Evolutionary conservation across 30 jellyfish, hydroid and myxozoan species (phyloP).

Genomic region (Aurelia aurita complex sp. Pacific): DNA sequence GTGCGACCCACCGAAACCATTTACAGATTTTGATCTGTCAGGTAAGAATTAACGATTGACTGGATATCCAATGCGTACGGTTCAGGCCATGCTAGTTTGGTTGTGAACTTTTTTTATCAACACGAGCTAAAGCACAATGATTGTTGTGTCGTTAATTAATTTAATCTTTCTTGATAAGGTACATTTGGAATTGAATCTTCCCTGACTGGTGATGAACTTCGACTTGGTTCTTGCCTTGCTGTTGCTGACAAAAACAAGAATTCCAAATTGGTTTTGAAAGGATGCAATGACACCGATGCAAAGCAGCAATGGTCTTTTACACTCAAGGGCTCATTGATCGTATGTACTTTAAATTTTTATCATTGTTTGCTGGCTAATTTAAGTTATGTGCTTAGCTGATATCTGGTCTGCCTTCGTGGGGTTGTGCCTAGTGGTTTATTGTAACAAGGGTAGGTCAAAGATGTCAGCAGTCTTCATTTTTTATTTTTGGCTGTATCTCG

Average conservation of each 20-base stretch:
- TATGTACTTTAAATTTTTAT: slow-evolving; percentile 22
- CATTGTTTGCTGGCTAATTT: background rate
- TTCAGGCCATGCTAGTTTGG: no score
- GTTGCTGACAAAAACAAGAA: slow-evolving; percentile 40
- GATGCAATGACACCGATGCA: slow-evolving; percentile 85
- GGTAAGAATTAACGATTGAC: no score
- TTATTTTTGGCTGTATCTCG: no score
- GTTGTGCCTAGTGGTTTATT: no score
- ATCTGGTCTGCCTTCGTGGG: background rate
- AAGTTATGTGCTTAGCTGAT: background rate
- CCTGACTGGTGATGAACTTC: slow-evolving; percentile 71
- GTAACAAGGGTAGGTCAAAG: no score
- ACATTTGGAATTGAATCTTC: slow-evolving; percentile 92
- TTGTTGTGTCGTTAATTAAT: no score
- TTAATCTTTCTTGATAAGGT: slow-evolving; percentile 21
- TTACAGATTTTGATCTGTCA: no score
- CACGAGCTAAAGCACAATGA: no score
- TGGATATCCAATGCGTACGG: no score
- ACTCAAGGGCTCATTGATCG: slow-evolving; percentile 83
- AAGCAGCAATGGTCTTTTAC: slow-evolving; percentile 93
- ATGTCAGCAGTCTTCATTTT: no score
- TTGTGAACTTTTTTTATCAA: no score
- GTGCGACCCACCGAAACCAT: background rate
- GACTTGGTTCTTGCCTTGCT: slow-evolving; percentile 89
- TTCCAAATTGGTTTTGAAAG: slow-evolving; percentile 51